Conservation (phyloP, 2,888 invertebrate genomes). For the Cheilosia impressa region DNA sequence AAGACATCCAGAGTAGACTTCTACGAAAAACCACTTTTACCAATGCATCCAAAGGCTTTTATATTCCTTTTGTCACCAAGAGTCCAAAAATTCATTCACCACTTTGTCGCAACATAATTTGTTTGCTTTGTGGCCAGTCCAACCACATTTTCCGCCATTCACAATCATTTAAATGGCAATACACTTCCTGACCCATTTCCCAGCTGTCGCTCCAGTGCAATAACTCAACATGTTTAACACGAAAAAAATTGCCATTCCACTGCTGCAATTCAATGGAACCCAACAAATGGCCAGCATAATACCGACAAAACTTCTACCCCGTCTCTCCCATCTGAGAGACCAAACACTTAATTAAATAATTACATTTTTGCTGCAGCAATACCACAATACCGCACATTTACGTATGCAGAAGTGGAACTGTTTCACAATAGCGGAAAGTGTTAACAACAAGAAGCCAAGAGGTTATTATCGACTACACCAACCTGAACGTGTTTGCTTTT, state of each 20-base stretch:
- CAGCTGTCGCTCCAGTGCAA: background rate
- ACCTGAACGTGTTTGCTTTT: constrained; percentile 14
- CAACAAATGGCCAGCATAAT: constrained; percentile 2
- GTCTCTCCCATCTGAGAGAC: constrained; percentile 19
- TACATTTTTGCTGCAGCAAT: constrained; percentile 46
- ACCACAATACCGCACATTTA: constrained; percentile 16
- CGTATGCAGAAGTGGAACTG: constrained; percentile 13
- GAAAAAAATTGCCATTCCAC: constrained; percentile 28
- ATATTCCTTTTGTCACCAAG: too few relatives aligned
- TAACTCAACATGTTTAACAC: constrained; percentile 32
- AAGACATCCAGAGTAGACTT: too few relatives aligned
- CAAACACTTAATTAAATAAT: constrained; percentile 64
- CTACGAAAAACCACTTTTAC: too few relatives aligned
- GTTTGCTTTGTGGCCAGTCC: too few relatives aligned
- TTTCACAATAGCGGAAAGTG: constrained; percentile 66
- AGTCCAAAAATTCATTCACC: too few relatives aligned
- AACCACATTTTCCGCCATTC: background rate
- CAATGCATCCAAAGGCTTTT: too few relatives aligned
- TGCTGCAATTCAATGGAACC: constrained; percentile 30
- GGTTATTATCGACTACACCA: background rate
- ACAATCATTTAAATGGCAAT: background rate
- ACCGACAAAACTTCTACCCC: background rate
- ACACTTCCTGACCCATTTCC: constrained; percentile 40
- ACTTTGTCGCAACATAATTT: too few relatives aligned
- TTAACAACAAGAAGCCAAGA: constrained; percentile 36